phyloP scores from a whole-genome alignment of 2,113 vertebrate species.

The Catharus bicknelli region DNA sequence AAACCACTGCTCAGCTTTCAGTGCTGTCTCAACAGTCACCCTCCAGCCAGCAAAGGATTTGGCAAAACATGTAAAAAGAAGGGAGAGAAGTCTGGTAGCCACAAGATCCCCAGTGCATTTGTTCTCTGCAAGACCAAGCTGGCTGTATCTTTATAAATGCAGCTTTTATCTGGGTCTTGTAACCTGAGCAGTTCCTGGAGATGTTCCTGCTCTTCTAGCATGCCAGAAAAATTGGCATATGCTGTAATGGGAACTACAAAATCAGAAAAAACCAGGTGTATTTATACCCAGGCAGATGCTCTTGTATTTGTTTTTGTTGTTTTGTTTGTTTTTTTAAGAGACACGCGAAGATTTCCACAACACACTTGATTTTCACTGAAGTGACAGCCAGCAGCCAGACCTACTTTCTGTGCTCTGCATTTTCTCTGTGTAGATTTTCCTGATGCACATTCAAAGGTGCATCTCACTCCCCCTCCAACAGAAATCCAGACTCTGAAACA shows the following conservation, averaged over 20 bases:
- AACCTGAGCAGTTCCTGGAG: not conserved
- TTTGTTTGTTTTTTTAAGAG: not conserved
- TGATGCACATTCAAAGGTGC: not conserved
- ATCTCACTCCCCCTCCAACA: not conserved
- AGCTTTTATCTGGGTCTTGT: not conserved
- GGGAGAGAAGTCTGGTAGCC: not conserved
- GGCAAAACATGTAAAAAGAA: not conserved
- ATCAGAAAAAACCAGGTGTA: not conserved
- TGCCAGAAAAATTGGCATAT: not conserved
- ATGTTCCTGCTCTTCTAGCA: not conserved
- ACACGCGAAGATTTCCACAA: conserved; percentile 3
- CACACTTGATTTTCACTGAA: conserved; percentile 47
- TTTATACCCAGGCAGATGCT: not conserved
- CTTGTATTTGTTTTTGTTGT: not conserved
- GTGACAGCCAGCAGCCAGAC: conserved; percentile 50
- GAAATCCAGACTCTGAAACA: conserved; percentile 38
- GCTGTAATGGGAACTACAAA: not conserved
- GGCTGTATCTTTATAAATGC: not conserved
- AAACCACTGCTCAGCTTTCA: not conserved
- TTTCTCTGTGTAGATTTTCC: not conserved
- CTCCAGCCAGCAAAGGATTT: not conserved
- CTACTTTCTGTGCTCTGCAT: not conserved
- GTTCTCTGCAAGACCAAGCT: not conserved
- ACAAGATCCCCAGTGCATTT: not conserved
- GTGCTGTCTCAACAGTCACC: not conserved